Percentiles rank a stretch among this genome's conserved stretches.
phyloP scores from a whole-genome alignment of 2,888 invertebrate genomes.

The Rotaria socialis region DNA sequence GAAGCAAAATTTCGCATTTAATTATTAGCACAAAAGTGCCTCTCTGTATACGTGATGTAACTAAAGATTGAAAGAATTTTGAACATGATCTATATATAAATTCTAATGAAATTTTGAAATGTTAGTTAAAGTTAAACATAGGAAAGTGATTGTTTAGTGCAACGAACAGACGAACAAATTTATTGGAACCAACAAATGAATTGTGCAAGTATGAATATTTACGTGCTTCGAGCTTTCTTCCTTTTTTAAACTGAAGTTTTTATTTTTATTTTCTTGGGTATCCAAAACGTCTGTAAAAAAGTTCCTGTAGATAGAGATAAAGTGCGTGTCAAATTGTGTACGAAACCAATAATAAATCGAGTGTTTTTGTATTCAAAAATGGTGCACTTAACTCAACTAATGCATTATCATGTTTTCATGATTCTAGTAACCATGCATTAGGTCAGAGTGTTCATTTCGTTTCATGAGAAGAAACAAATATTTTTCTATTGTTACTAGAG shows the following conservation, averaged over 20 bases:
- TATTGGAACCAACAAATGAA: no score
- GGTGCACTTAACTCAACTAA: slow-evolving; percentile 55
- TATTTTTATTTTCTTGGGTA: not conserved
- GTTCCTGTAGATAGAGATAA: slow-evolving; percentile 55
- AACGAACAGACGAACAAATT: no score
- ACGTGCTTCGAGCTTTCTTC: no score
- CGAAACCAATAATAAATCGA: slow-evolving; percentile 80
- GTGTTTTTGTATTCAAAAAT: slow-evolving; percentile 64
- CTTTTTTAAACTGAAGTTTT: slow-evolving; percentile 64
- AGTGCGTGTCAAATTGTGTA: slow-evolving; percentile 77
- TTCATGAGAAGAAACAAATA: no score
- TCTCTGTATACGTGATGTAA: slow-evolving; percentile 68
- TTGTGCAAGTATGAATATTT: slow-evolving; percentile 56
- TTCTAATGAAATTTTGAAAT: slow-evolving; percentile 79
- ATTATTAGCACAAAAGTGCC: slow-evolving; percentile 59
- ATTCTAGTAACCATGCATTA: not conserved
- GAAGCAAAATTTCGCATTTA: slow-evolving; percentile 54
- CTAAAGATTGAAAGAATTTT: slow-evolving; percentile 82
- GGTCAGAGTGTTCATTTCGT: not conserved
- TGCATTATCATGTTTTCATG: slow-evolving; percentile 51
- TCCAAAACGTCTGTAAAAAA: not conserved
- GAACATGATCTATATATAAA: slow-evolving; percentile 74
- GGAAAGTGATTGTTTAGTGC: slow-evolving; percentile 52
- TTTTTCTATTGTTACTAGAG: not conserved
- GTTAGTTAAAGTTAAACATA: slow-evolving; percentile 59